Evolutionary conservation across 2,113 vertebrate species (phyloP).

Genomic region (Buteo buteo): DNA sequence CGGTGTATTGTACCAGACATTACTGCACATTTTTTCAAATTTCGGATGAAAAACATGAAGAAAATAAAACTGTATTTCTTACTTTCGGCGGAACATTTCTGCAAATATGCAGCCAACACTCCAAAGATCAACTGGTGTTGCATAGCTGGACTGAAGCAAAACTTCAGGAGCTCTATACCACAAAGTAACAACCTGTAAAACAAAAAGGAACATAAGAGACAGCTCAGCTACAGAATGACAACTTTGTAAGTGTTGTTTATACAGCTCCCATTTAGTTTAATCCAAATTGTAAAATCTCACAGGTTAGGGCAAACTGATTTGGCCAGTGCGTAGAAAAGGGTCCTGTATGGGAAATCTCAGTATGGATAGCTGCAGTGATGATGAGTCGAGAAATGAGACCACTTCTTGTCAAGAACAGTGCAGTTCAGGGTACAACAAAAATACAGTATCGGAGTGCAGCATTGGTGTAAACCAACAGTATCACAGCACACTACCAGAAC

Average conservation of each 20-base stretch:
- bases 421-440: not conserved
- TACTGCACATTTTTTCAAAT: not conserved
- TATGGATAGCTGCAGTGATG: not conserved
- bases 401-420: not conserved
- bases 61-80: conserved; percentile 65
- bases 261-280: not conserved
- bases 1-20: not conserved
- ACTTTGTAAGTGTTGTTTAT: not conserved
- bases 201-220: not conserved
- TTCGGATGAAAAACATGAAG: not conserved
- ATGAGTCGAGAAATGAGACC: not conserved
- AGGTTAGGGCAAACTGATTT: not conserved
- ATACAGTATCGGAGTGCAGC: not conserved
- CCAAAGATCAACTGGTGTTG: conserved; percentile 97
- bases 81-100: conserved; percentile 98
- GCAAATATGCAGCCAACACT: conserved; percentile 98
- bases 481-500: not conserved
- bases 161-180: conserved; percentile 98
- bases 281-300: not conserved
- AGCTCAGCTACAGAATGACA: not conserved
- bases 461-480: not conserved
- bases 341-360: not conserved
- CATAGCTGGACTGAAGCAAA: conserved; percentile 96
- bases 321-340: not conserved
- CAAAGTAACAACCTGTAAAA: conserved; percentile 91